Percentiles rank a stretch among this genome's conserved stretches.
These are phyloP conservation scores for Tinamus guttatus DNA, from an alignment of 2,113 vertebrate species.

Conservation along the genomic window DNA sequence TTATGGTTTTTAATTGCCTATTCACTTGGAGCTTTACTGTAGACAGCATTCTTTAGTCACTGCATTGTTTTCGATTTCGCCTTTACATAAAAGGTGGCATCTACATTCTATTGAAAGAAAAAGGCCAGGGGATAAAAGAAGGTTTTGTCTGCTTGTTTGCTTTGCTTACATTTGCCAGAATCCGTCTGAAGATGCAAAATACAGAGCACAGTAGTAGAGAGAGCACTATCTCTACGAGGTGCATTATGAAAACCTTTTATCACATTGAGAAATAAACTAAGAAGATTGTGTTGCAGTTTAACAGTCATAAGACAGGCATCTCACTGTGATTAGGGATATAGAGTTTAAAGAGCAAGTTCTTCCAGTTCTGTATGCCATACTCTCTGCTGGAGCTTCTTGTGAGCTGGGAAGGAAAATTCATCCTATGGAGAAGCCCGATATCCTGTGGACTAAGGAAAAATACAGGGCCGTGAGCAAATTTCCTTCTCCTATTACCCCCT, in stretches of 20 bases:
- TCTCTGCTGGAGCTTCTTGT: neutral
- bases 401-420: neutral
- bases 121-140: neutral
- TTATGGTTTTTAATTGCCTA: neutral
- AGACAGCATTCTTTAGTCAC: neutral
- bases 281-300: neutral
- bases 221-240: neutral
- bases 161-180: neutral
- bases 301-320: neutral
- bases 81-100: constrained; percentile 1
- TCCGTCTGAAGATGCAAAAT: constrained; percentile 21
- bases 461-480: neutral
- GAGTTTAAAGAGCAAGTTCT: neutral
- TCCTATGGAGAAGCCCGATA: neutral
- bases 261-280: constrained; percentile 16
- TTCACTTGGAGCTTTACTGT: neutral
- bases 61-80: constrained; percentile 12
- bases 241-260: constrained; percentile 46
- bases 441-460: neutral
- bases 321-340: neutral
- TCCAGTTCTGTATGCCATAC: neutral
- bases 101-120: constrained; percentile 4
- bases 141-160: neutral
- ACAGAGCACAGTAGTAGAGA: neutral
- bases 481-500: neutral